Conservation (phyloP, 2,113 vertebrate species). For the Phalacrocorax brasilianus region DNA sequence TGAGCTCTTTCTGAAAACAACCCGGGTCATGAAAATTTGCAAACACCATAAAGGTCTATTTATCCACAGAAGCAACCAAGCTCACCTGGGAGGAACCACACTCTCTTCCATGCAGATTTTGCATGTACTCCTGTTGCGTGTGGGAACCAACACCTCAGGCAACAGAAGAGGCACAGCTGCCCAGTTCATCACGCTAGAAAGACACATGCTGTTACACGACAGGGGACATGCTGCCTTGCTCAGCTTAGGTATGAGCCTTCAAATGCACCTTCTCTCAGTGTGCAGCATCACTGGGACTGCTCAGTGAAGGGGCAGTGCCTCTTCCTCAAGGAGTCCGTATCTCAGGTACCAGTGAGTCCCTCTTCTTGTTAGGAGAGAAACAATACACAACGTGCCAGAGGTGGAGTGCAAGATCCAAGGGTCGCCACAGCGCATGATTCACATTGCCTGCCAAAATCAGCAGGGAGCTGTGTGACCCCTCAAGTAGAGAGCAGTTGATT, state of each 20-base stretch:
- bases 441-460: not conserved
- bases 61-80: not conserved
- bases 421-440: not conserved
- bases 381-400: not conserved
- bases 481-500: not conserved
- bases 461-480: not conserved
- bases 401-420: not conserved
- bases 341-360: not conserved
- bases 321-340: not conserved
- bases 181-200: not conserved
- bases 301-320: not conserved
- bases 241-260: not conserved
- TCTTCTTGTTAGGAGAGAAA: not conserved
- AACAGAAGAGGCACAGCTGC: not conserved
- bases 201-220: not conserved
- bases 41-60: not conserved
- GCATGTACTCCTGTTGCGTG: no score
- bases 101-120: not conserved
- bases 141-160: not conserved
- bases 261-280: not conserved
- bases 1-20: not conserved
- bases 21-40: not conserved
- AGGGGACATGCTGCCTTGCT: not conserved
- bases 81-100: not conserved
- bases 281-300: not conserved